A percentile compares a stretch with the other conserved stretches of the same genome.
phyloP scores from a whole-genome alignment of 2,113 vertebrate species.

The Scolopax mira region DNA sequence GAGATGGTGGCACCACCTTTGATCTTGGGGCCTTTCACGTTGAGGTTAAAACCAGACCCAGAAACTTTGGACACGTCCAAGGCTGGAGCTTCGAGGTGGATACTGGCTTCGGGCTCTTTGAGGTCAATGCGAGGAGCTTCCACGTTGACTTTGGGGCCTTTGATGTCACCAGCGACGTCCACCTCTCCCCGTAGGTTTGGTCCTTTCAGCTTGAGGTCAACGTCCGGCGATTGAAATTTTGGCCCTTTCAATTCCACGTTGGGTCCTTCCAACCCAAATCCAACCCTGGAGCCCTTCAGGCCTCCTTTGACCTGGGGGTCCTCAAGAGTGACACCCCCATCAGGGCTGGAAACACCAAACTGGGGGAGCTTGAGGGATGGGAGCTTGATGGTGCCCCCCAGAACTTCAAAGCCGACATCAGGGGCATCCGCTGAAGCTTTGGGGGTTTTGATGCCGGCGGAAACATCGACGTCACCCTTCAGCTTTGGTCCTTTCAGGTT shows the following conservation, averaged over 20 bases:
- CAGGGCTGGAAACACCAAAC: conserved; percentile 40
- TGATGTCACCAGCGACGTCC: background rate
- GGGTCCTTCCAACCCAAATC: background rate
- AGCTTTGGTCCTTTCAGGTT: conserved; percentile 74
- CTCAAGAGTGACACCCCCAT: background rate
- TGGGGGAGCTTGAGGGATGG: conserved; percentile 72
- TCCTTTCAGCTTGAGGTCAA: conserved; percentile 56
- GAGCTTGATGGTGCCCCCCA: conserved; percentile 65
- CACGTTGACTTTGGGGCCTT: background rate
- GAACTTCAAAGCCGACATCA: conserved; percentile 1
- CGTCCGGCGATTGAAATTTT: background rate
- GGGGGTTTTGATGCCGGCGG: conserved; percentile 46
- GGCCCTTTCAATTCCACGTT: background rate
- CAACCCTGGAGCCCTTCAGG: background rate
- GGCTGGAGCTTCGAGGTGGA: conserved; percentile 18
- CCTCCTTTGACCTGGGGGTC: conserved; percentile 46
- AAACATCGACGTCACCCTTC: conserved; percentile 62
- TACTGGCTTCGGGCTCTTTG: background rate
- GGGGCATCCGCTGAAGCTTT: background rate
- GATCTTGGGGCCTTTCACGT: conserved; percentile 65
- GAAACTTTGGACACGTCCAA: conserved; percentile 1
- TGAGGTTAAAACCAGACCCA: background rate
- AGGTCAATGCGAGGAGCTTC: background rate
- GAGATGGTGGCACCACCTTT: background rate
- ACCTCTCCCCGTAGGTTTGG: conserved; percentile 3